A percentile compares a stretch with the other conserved stretches of the same genome.
Conservation (phyloP, 2,888 invertebrate species). For the Caradrina clavipalpis region DNA sequence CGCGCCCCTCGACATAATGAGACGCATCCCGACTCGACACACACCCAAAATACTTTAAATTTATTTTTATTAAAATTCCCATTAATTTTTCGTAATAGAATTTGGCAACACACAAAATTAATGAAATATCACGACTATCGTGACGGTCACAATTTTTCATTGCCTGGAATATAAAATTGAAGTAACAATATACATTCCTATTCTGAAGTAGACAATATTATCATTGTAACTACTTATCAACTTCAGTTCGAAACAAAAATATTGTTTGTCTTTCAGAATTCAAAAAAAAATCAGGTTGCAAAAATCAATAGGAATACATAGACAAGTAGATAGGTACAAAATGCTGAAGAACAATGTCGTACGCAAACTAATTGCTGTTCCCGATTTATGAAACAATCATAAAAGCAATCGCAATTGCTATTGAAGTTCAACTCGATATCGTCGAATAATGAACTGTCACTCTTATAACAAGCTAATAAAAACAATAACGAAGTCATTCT, state of each 20-base stretch:
- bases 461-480: conserved; percentile 56
- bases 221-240: conserved; percentile 25
- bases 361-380: conserved; percentile 39
- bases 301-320: conserved; percentile 13
- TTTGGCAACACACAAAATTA: conserved; percentile 67
- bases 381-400: conserved; percentile 53
- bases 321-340: conserved; percentile 11
- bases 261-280: not conserved
- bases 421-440: conserved; percentile 46
- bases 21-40: conserved; percentile 84
- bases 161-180: conserved; percentile 38
- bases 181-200: conserved; percentile 43
- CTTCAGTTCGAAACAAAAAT: conserved; percentile 10
- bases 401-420: conserved; percentile 49
- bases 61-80: conserved; percentile 79
- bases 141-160: conserved; percentile 54
- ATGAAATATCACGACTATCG: conserved; percentile 58
- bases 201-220: conserved; percentile 34
- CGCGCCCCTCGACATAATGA: conserved; percentile 87
- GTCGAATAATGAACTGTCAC: conserved; percentile 59
- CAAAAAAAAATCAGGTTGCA: not conserved
- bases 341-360: conserved; percentile 4
- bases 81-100: conserved; percentile 74
- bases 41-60: conserved; percentile 82
- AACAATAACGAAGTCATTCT: conserved; percentile 51